Conservation (phyloP, 1,140 invertebrate genomes). For the Drosophila fuyamai region DNA sequence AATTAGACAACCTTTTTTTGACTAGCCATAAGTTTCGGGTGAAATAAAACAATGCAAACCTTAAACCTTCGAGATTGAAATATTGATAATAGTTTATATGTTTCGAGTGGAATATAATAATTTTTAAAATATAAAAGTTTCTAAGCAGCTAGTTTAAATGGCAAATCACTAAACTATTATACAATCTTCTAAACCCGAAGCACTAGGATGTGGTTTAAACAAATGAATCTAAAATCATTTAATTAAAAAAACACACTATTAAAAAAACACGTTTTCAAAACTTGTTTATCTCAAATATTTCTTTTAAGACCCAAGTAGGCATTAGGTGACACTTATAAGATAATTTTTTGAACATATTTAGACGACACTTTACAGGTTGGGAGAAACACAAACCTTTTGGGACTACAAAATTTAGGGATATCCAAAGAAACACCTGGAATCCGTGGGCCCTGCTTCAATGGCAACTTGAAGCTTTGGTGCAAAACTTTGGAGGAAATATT, state of each 20-base stretch:
- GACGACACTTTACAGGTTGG: background rate
- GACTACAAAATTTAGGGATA: background rate
- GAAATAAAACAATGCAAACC: slow-evolving; percentile 46
- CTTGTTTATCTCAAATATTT: too few species aligned
- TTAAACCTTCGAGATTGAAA: background rate
- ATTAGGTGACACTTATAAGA: background rate
- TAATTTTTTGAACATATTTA: background rate
- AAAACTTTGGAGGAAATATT: background rate
- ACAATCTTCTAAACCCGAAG: too few species aligned
- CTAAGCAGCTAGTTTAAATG: too few species aligned
- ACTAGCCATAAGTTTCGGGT: slow-evolving; percentile 39
- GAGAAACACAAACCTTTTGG: background rate
- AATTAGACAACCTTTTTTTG: slow-evolving; percentile 30
- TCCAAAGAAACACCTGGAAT: background rate
- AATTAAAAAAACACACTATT: too few species aligned
- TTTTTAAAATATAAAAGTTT: too few species aligned
- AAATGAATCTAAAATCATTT: too few species aligned
- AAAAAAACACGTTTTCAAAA: too few species aligned
- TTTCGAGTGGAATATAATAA: too few species aligned
- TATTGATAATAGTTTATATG: too few species aligned
- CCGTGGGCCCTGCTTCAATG: background rate
- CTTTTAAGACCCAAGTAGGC: background rate
- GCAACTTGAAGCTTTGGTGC: background rate
- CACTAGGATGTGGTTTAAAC: too few species aligned
- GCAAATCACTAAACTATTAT: too few species aligned